Evolutionary conservation across 2,888 invertebrate species (phyloP).

Genomic region (Herminia tarsipennalis): DNA sequence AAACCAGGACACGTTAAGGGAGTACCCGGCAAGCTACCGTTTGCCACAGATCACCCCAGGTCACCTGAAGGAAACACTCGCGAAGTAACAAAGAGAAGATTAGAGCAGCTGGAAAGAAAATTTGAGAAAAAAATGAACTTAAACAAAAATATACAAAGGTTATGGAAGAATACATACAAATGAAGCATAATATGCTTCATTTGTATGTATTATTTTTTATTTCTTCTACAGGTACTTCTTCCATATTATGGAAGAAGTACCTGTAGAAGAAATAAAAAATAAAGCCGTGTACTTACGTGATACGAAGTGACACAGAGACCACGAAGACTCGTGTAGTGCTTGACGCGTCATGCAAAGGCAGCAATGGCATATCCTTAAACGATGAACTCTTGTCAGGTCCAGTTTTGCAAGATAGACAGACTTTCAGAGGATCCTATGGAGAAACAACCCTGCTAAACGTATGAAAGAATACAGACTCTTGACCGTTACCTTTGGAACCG

Average conservation of each 20-base stretch:
- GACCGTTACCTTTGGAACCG: background rate
- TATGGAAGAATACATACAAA: background rate
- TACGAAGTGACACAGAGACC: constrained; percentile 1
- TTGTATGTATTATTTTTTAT: too few relatives aligned
- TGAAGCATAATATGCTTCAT: too few relatives aligned
- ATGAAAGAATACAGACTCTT: background rate
- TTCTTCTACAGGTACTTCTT: too few relatives aligned
- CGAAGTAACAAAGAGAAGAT: constrained; percentile 2
- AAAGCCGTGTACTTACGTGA: background rate
- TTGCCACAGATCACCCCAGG: background rate
- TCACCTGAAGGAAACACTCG: constrained; percentile 2
- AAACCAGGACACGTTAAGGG: too few relatives aligned
- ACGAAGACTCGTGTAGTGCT: too few relatives aligned
- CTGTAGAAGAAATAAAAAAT: background rate
- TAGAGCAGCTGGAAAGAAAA: constrained; percentile 5
- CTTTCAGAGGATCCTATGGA: background rate
- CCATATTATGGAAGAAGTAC: constrained; percentile 7
- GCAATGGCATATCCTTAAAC: constrained; percentile 12
- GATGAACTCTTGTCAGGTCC: constrained; percentile 17
- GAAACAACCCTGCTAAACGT: background rate
- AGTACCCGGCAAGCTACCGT: constrained; percentile 6
- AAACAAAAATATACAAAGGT: constrained; percentile 2
- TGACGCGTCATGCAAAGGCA: too few relatives aligned
- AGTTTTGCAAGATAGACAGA: constrained; percentile 5
- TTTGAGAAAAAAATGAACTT: background rate